Evolutionary conservation across 2,888 invertebrate species (phyloP).

Genomic region (Actias luna): DNA sequence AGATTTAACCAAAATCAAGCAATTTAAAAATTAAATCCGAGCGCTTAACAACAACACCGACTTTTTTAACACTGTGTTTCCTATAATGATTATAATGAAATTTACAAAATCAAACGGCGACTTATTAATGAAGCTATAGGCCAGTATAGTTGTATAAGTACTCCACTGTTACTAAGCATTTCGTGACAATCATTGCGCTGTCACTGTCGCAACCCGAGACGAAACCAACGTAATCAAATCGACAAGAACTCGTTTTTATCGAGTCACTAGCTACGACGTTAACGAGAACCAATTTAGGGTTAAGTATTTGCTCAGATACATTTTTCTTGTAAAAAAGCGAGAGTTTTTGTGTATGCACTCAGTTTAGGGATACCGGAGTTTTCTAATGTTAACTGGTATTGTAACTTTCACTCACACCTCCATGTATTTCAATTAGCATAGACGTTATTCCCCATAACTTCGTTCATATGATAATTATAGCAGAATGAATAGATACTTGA

Average conservation of each 20-base stretch:
- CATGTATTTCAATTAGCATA: not conserved
- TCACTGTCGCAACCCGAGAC: conserved; percentile 26
- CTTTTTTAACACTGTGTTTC: no score
- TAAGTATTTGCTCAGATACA: conserved; percentile 26
- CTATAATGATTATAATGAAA: no score
- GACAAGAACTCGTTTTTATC: conserved; percentile 37
- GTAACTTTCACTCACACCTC: not conserved
- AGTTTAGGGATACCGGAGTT: not conserved
- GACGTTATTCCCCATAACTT: not conserved
- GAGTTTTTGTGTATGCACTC: conserved; percentile 22
- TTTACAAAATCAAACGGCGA: no score
- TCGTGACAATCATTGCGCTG: conserved; percentile 38
- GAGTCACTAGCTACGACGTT: conserved; percentile 26
- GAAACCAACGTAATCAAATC: conserved; percentile 35
- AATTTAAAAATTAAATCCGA: no score
- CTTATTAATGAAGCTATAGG: no score
- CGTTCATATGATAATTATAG: not conserved
- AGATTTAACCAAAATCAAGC: no score
- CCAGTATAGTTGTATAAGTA: not conserved
- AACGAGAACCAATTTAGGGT: conserved; percentile 36
- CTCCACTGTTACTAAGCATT: conserved; percentile 23
- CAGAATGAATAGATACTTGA: not conserved
- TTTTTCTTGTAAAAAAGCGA: conserved; percentile 28
- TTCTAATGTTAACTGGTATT: not conserved
- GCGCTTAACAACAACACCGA: no score